Conservation (phyloP, 2,113 vertebrate species). For the Bambusicola thoracicus region DNA sequence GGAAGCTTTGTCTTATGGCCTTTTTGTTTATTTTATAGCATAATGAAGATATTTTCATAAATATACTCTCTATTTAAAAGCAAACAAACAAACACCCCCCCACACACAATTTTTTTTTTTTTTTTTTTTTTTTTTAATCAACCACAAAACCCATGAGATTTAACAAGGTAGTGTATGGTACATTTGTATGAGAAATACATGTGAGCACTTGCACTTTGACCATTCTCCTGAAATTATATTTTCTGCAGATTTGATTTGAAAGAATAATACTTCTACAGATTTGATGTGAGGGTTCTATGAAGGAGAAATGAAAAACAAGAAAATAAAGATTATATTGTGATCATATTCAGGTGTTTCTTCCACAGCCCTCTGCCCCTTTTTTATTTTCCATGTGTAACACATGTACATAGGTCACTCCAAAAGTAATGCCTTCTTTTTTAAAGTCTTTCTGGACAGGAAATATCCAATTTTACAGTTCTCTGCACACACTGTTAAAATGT, state of each 20-base stretch:
- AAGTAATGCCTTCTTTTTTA: background rate
- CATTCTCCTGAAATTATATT: background rate
- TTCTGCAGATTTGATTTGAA: background rate
- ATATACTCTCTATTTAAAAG: no score
- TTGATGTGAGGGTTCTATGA: background rate
- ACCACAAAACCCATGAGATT: background rate
- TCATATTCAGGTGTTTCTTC: background rate
- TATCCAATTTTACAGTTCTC: background rate
- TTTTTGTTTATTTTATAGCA: background rate
- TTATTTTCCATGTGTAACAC: background rate
- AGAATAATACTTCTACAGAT: background rate
- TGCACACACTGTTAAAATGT: background rate
- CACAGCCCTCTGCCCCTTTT: background rate
- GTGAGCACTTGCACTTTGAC: rapidly evolving
- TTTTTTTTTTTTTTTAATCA: no score
- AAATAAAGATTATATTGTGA: background rate
- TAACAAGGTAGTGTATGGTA: background rate
- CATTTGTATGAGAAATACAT: background rate
- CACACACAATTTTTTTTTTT: no score
- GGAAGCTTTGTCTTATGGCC: rapidly evolving
- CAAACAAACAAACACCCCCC: no score
- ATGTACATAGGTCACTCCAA: background rate
- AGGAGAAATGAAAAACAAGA: background rate
- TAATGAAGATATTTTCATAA: no score
- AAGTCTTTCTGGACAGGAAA: background rate